Base-by-base conservation (phyloP, 2,113 vertebrate genomes). In the Triplophysa siluroides region DNA sequence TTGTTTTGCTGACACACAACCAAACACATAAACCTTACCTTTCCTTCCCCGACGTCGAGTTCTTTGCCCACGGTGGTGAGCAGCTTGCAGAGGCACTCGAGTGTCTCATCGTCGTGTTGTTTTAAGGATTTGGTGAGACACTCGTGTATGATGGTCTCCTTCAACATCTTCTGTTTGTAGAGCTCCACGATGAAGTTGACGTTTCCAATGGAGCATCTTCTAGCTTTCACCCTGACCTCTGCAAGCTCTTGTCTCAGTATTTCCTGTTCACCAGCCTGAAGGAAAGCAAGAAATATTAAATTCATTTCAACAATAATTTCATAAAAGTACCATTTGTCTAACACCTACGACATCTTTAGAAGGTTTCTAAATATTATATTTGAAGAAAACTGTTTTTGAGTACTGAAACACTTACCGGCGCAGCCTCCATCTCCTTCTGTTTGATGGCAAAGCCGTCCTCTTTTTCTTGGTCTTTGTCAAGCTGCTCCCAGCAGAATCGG, bases 141-240 rank as follows among this genome's bases (percentile, higher is more conserved):
- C 88, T 99, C 97, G 0, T 99, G 96, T 97, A 99, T 99, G 91
- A 98, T 99, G 65, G 95, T 95, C 86, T 99, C 97, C 0, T 97
- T 98, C 82, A 99, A 91, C 97, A 99, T 98, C 90, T 98, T 98
- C 26, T 98, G 93, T 86, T 98, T 99, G 88, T 98, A 99, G 16
- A 99, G 92, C 85, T 99, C 97, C 2, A 97, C 97, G 0, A 99
- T 99, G 81, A 99, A 99, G 86, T 97, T 98, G 75, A 98, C 98
- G 87, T 99, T 99, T 18, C 97, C 97, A 64, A 98, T 88, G 0
- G 97, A 99, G 73, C 97, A 94, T 38, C 96, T 92, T 38, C 96
- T 93, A 54, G 97, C 96, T 83, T 93, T 93, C 87, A 97, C 95
- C 85, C 95, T 94, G 0, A 94, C 89, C 0, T 94, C 93, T 76